Evolutionary conservation across 2,113 vertebrate genomes (phyloP).

Genomic region (Lophochroa leadbeateri): DNA sequence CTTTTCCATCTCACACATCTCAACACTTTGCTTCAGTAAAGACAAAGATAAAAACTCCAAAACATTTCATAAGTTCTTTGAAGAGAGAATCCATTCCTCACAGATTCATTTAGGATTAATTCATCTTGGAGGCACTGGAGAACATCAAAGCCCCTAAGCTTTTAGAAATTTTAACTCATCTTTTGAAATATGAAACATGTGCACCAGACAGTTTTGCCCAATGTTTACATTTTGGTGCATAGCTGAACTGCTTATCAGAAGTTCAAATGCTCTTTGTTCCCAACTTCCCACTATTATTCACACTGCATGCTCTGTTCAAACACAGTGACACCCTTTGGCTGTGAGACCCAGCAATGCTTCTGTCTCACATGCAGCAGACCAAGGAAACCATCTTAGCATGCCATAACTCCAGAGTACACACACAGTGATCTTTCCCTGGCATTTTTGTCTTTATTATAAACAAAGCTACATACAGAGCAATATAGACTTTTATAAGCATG

Average conservation of each 20-base stretch:
- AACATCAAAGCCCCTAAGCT: slow-evolving; percentile 61
- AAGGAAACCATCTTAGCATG: not conserved
- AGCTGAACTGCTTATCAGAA: slow-evolving; percentile 70
- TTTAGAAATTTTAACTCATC: slow-evolving; percentile 6
- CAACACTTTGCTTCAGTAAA: not conserved
- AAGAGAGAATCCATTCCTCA: not conserved
- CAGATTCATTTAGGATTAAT: slow-evolving; percentile 33
- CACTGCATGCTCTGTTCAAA: slow-evolving; percentile 6
- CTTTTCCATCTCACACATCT: not conserved
- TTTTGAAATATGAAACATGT: slow-evolving; percentile 57
- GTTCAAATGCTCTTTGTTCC: slow-evolving; percentile 71
- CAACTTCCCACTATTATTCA: slow-evolving; percentile 58
- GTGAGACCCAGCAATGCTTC: not conserved
- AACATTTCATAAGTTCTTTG: not conserved
- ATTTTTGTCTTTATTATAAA: not conserved
- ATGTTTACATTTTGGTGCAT: slow-evolving; percentile 73
- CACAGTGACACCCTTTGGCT: slow-evolving; percentile 19
- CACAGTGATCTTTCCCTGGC: not conserved
- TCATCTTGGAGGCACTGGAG: slow-evolving; percentile 20
- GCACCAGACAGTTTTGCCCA: slow-evolving; percentile 60
- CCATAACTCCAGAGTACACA: accelerated
- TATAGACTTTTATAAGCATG: not conserved
- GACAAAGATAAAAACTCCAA: not conserved
- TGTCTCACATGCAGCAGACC: not conserved
- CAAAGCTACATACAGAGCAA: not conserved